Evolutionary conservation across 2,797 vertebrate species (phyloP), one percentile per base, ranked within the genome.

Genomic region (Cyclura pinguis): DNA sequence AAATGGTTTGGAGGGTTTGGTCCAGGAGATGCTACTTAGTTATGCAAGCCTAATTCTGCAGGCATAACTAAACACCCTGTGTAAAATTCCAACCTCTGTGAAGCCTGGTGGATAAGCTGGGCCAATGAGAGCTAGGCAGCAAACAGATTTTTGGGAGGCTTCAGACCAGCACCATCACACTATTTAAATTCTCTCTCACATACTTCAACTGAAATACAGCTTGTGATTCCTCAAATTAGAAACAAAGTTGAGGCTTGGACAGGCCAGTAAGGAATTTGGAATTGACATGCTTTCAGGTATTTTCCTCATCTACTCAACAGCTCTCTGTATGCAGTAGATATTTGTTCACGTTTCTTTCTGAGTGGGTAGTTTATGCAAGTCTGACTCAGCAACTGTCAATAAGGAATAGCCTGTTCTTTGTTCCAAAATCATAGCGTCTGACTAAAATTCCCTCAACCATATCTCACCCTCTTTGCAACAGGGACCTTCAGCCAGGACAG

Each of bases 401-500:
- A 84, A 72, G 85, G 42, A 64, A 77, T 76, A 57, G 50, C 38
- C 38, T 87, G 80, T 86, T 78, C 86, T 87, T 84, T 78, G 57
- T 80, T 72, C 47, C 50, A 35, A 72, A 84, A 88, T 72, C 59
- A 69, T 42, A 69, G 62, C 50, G 47, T 78, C 35, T 86, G 64
- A 74, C 59, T 82, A 42, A 80, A 38, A 82, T 86, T 91, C 77
- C 76, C 50, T 52, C 35, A 84, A 74, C 42, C 35, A 27, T 84
- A 29, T 84, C 18, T 87, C 85, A 88, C 86, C 84, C 76, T 0
- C 80, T 55, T 76, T n/a, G 2, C 62, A n/a, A 0, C 96, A 99
- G 99, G 95, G 98, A 98, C 81, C 96, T 99, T 92, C 97, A 98
- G 91, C 98, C 99, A 52, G 98, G 98, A 94, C 98, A 98, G 95